Conservation (phyloP, 1,140 invertebrate species). For the Himalopsyche phryganea region DNA sequence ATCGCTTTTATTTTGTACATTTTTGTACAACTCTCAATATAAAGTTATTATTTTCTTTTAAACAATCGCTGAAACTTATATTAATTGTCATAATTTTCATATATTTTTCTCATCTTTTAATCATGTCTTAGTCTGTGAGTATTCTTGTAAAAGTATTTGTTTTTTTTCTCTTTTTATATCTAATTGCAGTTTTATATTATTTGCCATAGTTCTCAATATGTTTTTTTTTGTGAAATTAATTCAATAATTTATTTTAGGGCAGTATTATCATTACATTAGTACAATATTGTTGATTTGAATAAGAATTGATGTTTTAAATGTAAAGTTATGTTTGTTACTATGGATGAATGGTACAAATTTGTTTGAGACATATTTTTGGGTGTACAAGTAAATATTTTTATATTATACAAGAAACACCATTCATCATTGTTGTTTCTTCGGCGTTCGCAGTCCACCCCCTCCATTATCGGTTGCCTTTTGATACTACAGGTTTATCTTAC, state of each 20-base stretch:
- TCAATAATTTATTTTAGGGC: constrained; percentile 35
- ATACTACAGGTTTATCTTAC: not conserved
- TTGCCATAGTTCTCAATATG: constrained; percentile 16
- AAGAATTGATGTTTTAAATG: constrained; percentile 28
- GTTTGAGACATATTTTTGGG: constrained; percentile 7
- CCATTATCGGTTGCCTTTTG: not conserved
- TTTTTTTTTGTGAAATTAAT: constrained; percentile 24
- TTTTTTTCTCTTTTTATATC: constrained; percentile 2
- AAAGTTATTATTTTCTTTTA: no score
- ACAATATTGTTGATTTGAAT: constrained; percentile 34
- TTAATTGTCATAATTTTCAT: no score
- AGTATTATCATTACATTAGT: constrained; percentile 35
- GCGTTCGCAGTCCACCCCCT: not conserved
- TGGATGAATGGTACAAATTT: constrained; percentile 19
- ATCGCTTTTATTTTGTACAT: no score
- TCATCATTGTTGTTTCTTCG: not conserved
- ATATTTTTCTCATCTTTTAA: no score
- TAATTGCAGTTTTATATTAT: constrained; percentile 1
- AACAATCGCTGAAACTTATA: no score
- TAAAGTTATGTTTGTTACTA: constrained; percentile 18
- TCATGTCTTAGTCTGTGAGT: no score
- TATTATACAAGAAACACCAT: no score
- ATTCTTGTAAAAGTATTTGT: not conserved
- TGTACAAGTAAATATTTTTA: not conserved
- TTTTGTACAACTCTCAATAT: no score